Evolutionary conservation across 2,888 invertebrate species (phyloP), one percentile per base, ranked within the genome.

Genomic region (Philereme transversata): DNA sequence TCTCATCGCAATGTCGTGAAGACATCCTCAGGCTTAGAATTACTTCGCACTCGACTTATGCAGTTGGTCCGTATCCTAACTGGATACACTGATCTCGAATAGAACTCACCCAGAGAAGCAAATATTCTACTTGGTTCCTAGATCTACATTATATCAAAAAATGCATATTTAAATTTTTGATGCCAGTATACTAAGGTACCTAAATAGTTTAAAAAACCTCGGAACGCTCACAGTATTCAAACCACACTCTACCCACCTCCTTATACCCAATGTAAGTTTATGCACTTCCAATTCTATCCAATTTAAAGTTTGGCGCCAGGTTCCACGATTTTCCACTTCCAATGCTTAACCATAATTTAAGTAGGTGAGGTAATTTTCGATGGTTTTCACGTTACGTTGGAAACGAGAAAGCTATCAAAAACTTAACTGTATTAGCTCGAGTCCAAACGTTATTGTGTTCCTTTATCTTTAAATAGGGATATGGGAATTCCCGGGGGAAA

Each of bases 291-390:
- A 74, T 77, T 71, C 71, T 60, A 75, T 73, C 75, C 76, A 77
- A 79, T 80, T 80, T 79, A 78, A 80, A 80, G 69, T 81, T 81
- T 38, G 46, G 47, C 52, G 57, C 56, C 53, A 58, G 63, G 50
- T 68, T 70, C 62, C 60, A 9, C 55, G 62, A 68, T 55, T 60
- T 49, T 52, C 60, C 34, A 56, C 54, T 44, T 57, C 41, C 55
- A 40, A 45, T 22, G 43, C 60, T 45, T 34, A 57, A 40, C 53
- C 45, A 51, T 60, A 43, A 51, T 53, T 56, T 52, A 47, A 48
- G 48, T 44, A 51, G 40, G 45, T 43, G n/a, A 45, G 40, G 57
- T 55, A 41, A 60, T 54, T 64, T 53, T 33, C 43, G 46, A 35
- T 22, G 10, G n/a, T 50, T 63, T 48, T n/a, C 35, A 48, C 44